Evolutionary conservation across 2,113 vertebrate species (phyloP), one percentile per base, ranked within the genome.

Genomic region (Muscicapa adusta): DNA sequence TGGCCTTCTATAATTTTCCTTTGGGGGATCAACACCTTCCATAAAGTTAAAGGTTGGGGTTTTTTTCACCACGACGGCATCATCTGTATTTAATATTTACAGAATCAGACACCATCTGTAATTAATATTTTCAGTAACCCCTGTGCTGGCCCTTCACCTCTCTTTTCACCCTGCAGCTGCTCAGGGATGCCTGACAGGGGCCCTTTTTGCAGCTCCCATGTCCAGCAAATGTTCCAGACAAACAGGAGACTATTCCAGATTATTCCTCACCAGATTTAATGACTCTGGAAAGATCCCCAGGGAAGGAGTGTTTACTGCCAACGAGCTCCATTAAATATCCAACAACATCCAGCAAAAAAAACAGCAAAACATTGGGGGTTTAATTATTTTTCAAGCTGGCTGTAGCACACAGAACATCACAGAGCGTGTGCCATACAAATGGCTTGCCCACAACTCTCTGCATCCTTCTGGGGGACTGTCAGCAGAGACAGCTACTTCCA

Each of bases 251-350:
- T 34, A 75, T 66, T 88, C 72, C 84, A 77, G 26, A 74, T 50
- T 50, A 81, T 77, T 70, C 68, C 72, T 81, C 76, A 42, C 33
- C 2, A 25, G 36, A 26, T 42, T 50, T 73, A 88, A 70, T 76
- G 86, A 65, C 53, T 80, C 91, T 71, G 47, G 66, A 76, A 85
- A 88, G 45, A 83, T 70, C 86, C 71, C 89, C 20, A 40, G 91
- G 84, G 84, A 95, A 28, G 42, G 19, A 94, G 24, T 3, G 4
- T 78, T 92, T 79, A 66, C 56, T 70, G 54, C 60, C 73, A 89
- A 22, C 0, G 0, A 96, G 65, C 47, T 76, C 65, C 80, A 77
- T 77, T 84, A 91, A 83, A 29, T 19, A 76, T 38, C 86, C 65
- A 71, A 38, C 38, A 87, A 50, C 60, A 81, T 36, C 60, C 62